Evolutionary conservation across 2,888 invertebrate species (phyloP), one percentile per base, ranked within the genome.

Genomic region (Abrostola triplasia): DNA sequence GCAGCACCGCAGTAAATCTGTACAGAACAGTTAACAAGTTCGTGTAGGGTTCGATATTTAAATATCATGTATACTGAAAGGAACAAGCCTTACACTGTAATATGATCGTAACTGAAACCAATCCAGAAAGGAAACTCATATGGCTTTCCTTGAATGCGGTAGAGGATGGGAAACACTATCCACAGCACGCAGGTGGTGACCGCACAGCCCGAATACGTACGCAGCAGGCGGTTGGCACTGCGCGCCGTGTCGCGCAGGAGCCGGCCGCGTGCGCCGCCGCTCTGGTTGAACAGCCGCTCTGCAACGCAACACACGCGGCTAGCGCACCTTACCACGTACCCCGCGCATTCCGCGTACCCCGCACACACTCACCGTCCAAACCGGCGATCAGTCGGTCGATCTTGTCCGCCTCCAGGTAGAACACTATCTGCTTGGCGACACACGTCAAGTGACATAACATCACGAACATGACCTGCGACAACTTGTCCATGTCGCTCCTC

Each of bases 371-470:
- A 81, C 82, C 81, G 44, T 75, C 60, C 36, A 82, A 70, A 1
- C 61, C 49, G 0, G 69, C 61, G 54, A 83, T 44, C 41, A 81
- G 60, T 7, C 2, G 55, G 38, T 82, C 77, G 51, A 82, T 70
- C 9, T 70, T 58, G 9, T 55, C 67, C 11, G 77, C 79, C 37
- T 72, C 49, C 53, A 69, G 12, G 65, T 86, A 81, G 67, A 92
- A 90, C 42, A 87, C 87, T 36, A 88, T 10, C 68, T 92, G 92
- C 78, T 92, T 92, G 24, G 78, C 86, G 70, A 91, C 74, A 36
- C 91, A 90, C 5, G 92, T 91, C 63, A 89, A 77, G 80, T 91
- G 90, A 66, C 92, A 92, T 55, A 92, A 81, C 77, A 91, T 76
- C 68, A 92, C 79, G 76, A 91, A 92, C 90, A 92, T 83, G 67